phyloP scores from a whole-genome alignment of 2,797 vertebrate species.

The Tenualosa ilisha region DNA sequence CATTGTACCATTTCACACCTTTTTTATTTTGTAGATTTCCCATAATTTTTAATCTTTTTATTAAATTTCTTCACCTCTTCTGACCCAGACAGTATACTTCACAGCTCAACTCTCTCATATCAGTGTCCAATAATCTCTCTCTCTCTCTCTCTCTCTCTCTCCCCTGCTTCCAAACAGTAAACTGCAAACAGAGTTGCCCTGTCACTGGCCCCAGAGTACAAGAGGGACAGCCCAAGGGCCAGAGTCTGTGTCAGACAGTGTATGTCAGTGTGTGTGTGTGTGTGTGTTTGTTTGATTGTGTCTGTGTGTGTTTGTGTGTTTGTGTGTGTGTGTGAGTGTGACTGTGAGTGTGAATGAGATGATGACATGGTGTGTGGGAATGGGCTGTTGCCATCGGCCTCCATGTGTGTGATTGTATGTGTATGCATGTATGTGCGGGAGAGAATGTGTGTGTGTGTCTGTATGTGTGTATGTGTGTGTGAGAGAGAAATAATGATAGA shows the following conservation, averaged over 20 bases:
- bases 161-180: neutral
- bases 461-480: neutral
- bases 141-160: no score
- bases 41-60: neutral
- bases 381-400: constrained; percentile 17
- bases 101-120: neutral
- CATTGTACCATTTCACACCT: neutral
- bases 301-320: constrained; percentile 25
- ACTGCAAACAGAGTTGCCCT: neutral
- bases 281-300: constrained; percentile 10
- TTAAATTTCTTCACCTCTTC: neutral
- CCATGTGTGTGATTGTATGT: neutral
- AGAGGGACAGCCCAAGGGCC: neutral
- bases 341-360: constrained; percentile 3
- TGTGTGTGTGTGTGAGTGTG: neutral
- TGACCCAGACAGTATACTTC: neutral
- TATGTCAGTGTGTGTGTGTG: neutral
- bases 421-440: neutral
- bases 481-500: neutral
- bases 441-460: neutral
- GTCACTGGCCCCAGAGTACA: neutral
- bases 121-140: neutral
- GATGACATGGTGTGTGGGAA: neutral
- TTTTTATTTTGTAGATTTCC: neutral
- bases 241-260: neutral